Evolutionary conservation across 2,888 invertebrate genomes (phyloP).

Genomic region (Andrena minutula): DNA sequence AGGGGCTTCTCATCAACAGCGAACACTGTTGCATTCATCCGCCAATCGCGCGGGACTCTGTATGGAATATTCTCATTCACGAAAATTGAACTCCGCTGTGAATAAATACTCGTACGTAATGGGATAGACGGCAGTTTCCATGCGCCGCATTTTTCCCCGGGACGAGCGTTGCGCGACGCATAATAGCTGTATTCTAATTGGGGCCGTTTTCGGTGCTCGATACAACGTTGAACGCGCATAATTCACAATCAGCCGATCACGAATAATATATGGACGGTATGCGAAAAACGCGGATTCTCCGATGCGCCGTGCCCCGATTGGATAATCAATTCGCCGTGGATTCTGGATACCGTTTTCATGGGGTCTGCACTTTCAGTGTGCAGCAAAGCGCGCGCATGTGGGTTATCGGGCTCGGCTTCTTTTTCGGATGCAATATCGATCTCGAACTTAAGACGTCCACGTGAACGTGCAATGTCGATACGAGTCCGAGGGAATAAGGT

Average conservation of each 20-base stretch:
- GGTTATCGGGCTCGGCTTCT: slow-evolving; percentile 31
- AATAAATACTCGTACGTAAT: slow-evolving; percentile 12
- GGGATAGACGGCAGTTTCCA: neutral
- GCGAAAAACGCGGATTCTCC: slow-evolving; percentile 1
- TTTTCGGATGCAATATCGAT: slow-evolving; percentile 41
- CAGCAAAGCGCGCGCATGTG: neutral
- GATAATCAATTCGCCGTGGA: slow-evolving; percentile 9
- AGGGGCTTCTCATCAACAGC: too few relatives aligned
- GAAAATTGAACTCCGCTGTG: neutral
- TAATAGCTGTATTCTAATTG: slow-evolving; percentile 28
- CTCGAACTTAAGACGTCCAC: slow-evolving; percentile 27
- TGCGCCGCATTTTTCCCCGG: neutral
- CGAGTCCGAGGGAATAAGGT: slow-evolving; percentile 28
- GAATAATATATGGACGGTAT: neutral
- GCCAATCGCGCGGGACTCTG: slow-evolving; percentile 12
- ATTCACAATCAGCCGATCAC: slow-evolving; percentile 5
- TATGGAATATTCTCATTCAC: neutral
- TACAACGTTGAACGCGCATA: neutral
- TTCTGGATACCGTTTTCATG: neutral
- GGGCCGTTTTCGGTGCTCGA: neutral
- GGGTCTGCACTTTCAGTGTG: neutral
- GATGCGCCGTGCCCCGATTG: neutral
- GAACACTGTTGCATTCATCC: neutral
- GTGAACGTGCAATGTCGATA: slow-evolving; percentile 23
- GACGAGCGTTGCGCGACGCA: neutral